Conservation (phyloP, 2,888 invertebrate species). For the Tolmerus cingulatus region DNA sequence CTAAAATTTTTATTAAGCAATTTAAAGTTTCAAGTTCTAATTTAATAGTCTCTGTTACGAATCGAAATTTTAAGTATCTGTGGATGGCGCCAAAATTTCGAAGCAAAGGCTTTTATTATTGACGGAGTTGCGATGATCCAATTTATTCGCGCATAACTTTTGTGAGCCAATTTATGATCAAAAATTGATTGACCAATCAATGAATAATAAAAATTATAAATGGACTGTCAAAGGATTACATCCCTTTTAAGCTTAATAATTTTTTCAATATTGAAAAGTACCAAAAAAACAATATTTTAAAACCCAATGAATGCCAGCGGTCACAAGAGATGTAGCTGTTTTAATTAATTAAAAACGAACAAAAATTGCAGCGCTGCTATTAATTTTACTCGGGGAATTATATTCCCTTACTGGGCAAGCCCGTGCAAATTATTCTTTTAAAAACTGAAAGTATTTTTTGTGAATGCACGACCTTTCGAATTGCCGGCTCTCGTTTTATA, state of each 20-base stretch:
- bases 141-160: too few species aligned
- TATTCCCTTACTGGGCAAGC: not conserved
- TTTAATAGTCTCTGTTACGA: too few species aligned
- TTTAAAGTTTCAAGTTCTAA: too few species aligned
- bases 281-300: not conserved
- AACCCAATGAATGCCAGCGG: not conserved
- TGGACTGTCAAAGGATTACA: not conserved
- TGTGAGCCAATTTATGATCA: not conserved
- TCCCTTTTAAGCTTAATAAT: not conserved
- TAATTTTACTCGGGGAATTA: not conserved
- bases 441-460: not conserved
- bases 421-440: not conserved
- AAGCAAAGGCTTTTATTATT: too few species aligned
- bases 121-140: too few species aligned
- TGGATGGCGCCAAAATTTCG: too few species aligned
- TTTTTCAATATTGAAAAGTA: not conserved
- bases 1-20: too few species aligned
- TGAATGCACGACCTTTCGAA: not conserved
- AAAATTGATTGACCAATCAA: not conserved
- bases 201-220: not conserved
- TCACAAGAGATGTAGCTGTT: not conserved
- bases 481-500: not conserved
- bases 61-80: too few species aligned
- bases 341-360: not conserved
- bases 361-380: not conserved